phyloP scores from a whole-genome alignment of 2,888 invertebrate genomes.

The Monopis laevigella region DNA sequence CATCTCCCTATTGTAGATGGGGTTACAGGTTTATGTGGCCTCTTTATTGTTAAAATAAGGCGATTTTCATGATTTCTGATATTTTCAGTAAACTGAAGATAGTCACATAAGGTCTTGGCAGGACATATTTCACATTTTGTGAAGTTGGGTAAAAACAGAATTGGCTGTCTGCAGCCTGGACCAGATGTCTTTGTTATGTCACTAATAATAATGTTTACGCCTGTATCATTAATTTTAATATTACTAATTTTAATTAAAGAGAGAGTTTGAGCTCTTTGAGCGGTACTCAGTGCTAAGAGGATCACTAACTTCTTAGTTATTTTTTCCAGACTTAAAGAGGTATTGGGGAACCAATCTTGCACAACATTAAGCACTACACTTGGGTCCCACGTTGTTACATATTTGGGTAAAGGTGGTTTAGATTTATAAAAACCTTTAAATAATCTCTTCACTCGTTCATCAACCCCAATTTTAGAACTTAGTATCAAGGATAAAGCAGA shows the following conservation, averaged over 20 bases:
- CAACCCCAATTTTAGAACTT: conserved; percentile 8
- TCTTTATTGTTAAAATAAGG: background rate
- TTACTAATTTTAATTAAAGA: conserved; percentile 17
- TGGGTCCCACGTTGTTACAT: conserved; percentile 17
- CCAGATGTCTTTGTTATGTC: conserved; percentile 18
- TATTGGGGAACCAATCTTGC: conserved; percentile 1
- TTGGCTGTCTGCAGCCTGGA: conserved; percentile 14
- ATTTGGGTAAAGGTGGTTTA: conserved; percentile 14
- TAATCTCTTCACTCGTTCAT: conserved; percentile 16
- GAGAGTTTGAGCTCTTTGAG: conserved; percentile 17
- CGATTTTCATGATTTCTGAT: background rate
- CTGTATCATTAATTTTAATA: conserved; percentile 11
- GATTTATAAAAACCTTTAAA: conserved; percentile 18
- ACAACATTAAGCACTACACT: conserved; percentile 14
- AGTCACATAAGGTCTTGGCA: background rate
- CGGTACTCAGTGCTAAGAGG: conserved; percentile 15
- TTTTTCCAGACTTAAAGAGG: background rate
- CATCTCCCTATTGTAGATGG: conserved; percentile 1
- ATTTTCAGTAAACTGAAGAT: background rate
- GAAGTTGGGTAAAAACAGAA: conserved; percentile 12
- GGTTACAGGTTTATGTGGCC: background rate
- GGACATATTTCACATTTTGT: conserved; percentile 12
- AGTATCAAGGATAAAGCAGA: conserved; percentile 19
- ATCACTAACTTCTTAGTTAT: conserved; percentile 13
- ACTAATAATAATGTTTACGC: conserved; percentile 14